phyloP scores from a whole-genome alignment of 2,888 invertebrate genomes.

The Athalia rosae region DNA sequence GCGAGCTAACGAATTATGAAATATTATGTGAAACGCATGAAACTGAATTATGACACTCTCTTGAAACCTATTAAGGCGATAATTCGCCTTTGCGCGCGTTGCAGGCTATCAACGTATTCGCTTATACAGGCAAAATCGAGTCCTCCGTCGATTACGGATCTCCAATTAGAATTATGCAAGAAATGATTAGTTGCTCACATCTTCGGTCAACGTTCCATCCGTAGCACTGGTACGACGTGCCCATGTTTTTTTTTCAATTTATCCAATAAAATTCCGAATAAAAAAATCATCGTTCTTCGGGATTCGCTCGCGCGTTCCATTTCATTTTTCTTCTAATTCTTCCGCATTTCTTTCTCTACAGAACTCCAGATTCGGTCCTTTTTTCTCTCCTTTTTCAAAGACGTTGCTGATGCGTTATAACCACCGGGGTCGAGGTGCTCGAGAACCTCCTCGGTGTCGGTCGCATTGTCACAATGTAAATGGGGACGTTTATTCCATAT shows the following conservation, averaged over 20 bases:
- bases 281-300: neutral
- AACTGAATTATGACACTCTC: neutral
- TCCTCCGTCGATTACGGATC: neutral
- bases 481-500: conserved; percentile 25
- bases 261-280: neutral
- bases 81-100: neutral
- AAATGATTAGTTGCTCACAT: neutral
- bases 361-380: too few relatives aligned
- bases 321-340: too few relatives aligned
- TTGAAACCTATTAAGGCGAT: neutral
- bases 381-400: neutral
- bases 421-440: conserved; percentile 24
- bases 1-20: too few relatives aligned
- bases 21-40: too few relatives aligned
- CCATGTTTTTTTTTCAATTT: neutral
- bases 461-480: conserved; percentile 28
- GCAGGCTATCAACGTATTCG: neutral
- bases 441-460: conserved; percentile 22
- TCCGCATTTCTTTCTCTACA: too few relatives aligned
- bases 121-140: neutral
- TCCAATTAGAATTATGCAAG: conserved; percentile 30
- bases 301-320: too few relatives aligned
- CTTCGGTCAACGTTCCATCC: neutral
- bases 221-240: neutral
- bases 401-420: too few relatives aligned